Evolutionary conservation across 2,888 invertebrate genomes (phyloP).

Genomic region (Lacanobia wlatinum): DNA sequence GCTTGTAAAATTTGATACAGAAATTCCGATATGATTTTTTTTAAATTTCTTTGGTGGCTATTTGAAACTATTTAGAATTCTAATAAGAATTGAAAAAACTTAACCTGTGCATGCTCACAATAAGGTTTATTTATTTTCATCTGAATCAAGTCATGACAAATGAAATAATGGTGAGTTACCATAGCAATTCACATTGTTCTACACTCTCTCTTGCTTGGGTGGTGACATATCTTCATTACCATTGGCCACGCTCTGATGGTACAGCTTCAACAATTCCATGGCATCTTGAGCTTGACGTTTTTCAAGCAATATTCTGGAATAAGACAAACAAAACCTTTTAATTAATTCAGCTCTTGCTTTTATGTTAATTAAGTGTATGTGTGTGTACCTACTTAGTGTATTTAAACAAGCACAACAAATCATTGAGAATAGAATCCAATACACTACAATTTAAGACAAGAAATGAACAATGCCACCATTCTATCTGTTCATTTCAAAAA

Average conservation of each 20-base stretch:
- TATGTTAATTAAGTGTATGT: background rate
- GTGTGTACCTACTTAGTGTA: background rate
- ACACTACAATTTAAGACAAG: background rate
- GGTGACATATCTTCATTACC: constrained; percentile 88
- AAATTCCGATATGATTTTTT: background rate
- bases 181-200: constrained; percentile 64
- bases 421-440: background rate
- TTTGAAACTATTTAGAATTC: background rate
- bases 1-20: constrained; percentile 3
- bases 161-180: constrained; percentile 65
- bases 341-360: background rate
- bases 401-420: background rate
- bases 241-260: constrained; percentile 90
- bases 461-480: background rate
- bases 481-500: background rate
- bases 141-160: constrained; percentile 63
- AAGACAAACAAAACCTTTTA: constrained; percentile 6
- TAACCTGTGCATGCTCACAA: background rate
- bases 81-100: background rate
- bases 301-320: constrained; percentile 93
- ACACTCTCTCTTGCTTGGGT: constrained; percentile 87
- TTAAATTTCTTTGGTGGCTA: background rate
- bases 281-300: constrained; percentile 97
- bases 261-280: constrained; percentile 95
- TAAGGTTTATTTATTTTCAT: constrained; percentile 20